These are phyloP conservation scores for Thalassarche chlororhynchos DNA, from an alignment of 2,113 vertebrate genomes.

Conservation along the genomic window DNA sequence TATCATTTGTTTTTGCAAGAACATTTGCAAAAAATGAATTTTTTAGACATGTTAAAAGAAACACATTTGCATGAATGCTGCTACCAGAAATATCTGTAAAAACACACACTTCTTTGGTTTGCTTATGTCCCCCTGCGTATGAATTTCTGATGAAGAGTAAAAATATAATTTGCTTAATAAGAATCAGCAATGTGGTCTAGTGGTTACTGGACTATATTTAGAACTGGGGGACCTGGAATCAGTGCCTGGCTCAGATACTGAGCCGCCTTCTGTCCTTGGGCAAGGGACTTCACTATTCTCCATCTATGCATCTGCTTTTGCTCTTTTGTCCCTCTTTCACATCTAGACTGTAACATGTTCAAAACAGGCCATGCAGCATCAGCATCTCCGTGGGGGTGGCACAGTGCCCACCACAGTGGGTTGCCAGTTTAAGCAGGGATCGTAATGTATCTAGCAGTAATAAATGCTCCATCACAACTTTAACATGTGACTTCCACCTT, in stretches of 20 bases:
- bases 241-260: not conserved
- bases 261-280: not conserved
- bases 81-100: not conserved
- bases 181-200: not conserved
- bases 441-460: not conserved
- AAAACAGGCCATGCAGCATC: not conserved
- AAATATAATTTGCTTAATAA: not conserved
- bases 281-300: not conserved
- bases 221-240: not conserved
- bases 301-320: not conserved
- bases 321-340: not conserved
- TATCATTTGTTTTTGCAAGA: not conserved
- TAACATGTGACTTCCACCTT: not conserved
- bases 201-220: not conserved
- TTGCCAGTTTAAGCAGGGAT: not conserved
- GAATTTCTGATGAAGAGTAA: constrained; percentile 18
- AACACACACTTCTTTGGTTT: not conserved
- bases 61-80: not conserved
- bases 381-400: not conserved
- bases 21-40: not conserved
- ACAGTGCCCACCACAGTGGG: not conserved
- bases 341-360: no score
- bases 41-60: not conserved
- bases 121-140: not conserved
- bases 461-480: not conserved